Base-by-base conservation (phyloP, 2,888 invertebrate species). In the Gymnocheta viridis region DNA sequence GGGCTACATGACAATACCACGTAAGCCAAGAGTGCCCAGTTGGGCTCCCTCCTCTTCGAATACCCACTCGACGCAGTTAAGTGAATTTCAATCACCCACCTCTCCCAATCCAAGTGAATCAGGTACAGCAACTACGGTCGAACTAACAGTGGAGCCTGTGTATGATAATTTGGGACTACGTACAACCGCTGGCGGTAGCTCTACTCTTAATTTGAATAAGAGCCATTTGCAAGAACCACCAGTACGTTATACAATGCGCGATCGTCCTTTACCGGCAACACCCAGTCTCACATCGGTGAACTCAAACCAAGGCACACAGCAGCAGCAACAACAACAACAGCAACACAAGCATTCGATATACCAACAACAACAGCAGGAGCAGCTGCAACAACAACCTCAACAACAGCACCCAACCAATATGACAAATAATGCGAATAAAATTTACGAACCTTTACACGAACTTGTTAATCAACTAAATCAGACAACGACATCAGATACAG, bases 141-240 rank as follows among this genome's bases (percentile, higher is more conserved):
- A 91, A 47, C 92, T 94, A 32, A 93, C 94, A 77, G 96, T 96
- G 88, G 96, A 96, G 88, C 97, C 97, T 0, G 94, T 97, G 27
- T 97, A 97, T 90, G 97, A 97, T 89, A 97, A 97, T 90, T 92
- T 97, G 60, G 97, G 97, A 0, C 92, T 96, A 19, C 93, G 97
- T 69, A 97, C 97, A 19, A 96, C 97, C 19, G 97, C 96, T 19
- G 96, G 96, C 85, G 97, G 97, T n/a, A 96, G 96, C 89, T 96
- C 96, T 3, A 95, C 94, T 12, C 92, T 96, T 38, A 96, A 96
- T 74, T 91, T 97, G 76, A 96, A 96, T 90, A 96, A 96, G 92
- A 93, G 94, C 27, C 85, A 82, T 56, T 73, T 64, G 47, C 86
- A 86, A 87, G 87, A 87, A 58, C 82, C 81, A 67, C 83, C 91